Conservation (phyloP, 2,797 vertebrate genomes). For the Sebastes oblongus region DNA sequence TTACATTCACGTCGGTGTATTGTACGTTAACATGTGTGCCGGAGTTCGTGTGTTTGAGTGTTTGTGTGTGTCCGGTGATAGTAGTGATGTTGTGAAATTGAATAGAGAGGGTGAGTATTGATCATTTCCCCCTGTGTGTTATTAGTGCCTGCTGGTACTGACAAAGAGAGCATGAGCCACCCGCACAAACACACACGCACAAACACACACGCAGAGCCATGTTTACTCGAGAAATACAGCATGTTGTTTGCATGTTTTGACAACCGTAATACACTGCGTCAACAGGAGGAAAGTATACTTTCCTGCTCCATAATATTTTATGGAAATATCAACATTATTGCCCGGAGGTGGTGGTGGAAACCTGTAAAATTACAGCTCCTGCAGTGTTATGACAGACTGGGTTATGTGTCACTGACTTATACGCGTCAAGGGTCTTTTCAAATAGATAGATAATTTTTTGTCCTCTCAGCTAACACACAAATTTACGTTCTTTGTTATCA, state of each 20-base stretch:
- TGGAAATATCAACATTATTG: conserved; percentile 46
- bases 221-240: conserved; percentile 34
- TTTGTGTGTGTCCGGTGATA: conserved; percentile 41
- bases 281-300: conserved; percentile 24
- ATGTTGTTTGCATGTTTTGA: conserved; percentile 51
- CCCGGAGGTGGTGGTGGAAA: conserved; percentile 13
- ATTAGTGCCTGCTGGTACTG: conserved; percentile 74
- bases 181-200: conserved; percentile 45
- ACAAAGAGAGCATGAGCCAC: conserved; percentile 66
- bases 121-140: conserved; percentile 80
- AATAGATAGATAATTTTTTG: conserved; percentile 22
- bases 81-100: conserved; percentile 77
- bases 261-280: conserved; percentile 27
- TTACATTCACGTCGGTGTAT: conserved; percentile 34
- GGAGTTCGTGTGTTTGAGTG: neutral
- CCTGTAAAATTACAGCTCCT: conserved; percentile 40
- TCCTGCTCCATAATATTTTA: conserved; percentile 37
- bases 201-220: conserved; percentile 19
- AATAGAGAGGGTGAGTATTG: conserved; percentile 79
- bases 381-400: conserved; percentile 36
- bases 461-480: conserved; percentile 25
- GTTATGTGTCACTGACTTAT: conserved; percentile 49
- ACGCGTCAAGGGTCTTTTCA: conserved; percentile 47
- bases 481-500: conserved; percentile 28
- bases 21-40: conserved; percentile 18